phyloP scores from a whole-genome alignment of 2,113 vertebrate genomes.

The Leptosomus discolor region DNA sequence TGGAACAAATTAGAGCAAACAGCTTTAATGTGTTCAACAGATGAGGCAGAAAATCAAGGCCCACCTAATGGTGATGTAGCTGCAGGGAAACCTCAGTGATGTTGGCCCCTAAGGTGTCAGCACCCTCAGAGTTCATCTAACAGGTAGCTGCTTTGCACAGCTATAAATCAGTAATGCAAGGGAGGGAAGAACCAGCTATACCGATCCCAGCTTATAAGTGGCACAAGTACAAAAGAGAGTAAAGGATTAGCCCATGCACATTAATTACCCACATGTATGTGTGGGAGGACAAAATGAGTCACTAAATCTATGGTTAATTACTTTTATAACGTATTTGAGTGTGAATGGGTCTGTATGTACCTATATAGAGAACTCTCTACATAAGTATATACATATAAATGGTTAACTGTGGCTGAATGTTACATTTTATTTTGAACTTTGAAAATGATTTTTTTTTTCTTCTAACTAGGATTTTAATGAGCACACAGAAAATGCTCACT shows the following conservation, averaged over 20 bases:
- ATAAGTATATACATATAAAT: background rate
- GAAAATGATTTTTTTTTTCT: background rate
- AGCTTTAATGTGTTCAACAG: background rate
- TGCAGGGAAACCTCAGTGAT: background rate
- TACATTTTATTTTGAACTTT: background rate
- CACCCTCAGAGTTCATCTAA: no score
- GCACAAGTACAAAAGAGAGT: background rate
- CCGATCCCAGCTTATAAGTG: background rate
- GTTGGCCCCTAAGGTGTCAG: background rate
- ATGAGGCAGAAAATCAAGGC: background rate
- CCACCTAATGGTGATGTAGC: rapidly evolving
- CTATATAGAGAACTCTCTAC: background rate
- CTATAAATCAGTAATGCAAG: background rate
- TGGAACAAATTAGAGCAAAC: background rate
- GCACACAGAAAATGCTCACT: background rate
- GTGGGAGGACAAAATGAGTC: background rate
- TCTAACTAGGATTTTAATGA: background rate
- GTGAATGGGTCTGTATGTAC: background rate
- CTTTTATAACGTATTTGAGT: background rate
- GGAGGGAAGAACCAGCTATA: background rate
- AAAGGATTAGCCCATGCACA: background rate
- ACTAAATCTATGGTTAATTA: background rate
- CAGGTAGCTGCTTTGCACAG: background rate
- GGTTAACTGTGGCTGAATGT: background rate
- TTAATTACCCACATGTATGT: background rate